phyloP scores from a whole-genome alignment of 2,113 vertebrate species.

The Macrotis lagotis region DNA sequence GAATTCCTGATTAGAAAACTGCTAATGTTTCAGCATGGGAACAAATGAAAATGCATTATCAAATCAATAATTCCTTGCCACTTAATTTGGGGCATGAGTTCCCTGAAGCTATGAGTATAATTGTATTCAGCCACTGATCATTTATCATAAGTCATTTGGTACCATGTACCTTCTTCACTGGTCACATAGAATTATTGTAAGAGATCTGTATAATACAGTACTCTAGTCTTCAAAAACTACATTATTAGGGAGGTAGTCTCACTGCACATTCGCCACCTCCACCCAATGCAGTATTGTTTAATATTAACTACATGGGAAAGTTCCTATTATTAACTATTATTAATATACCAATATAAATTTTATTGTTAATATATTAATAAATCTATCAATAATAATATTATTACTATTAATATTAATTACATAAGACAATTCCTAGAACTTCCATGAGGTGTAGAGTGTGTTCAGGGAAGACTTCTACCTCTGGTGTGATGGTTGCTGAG shows the following conservation, averaged over 20 bases:
- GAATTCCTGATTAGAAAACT: neutral
- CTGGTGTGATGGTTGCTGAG: too few relatives aligned
- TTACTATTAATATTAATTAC: too few relatives aligned
- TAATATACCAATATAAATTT: too few relatives aligned
- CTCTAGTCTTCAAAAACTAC: neutral
- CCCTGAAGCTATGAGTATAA: neutral
- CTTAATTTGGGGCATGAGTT: neutral
- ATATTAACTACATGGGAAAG: neutral
- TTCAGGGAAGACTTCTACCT: too few relatives aligned
- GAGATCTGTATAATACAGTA: too few relatives aligned
- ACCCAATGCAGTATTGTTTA: neutral
- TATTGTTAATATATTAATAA: too few relatives aligned
- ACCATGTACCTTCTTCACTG: neutral
- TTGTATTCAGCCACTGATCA: too few relatives aligned
- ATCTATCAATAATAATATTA: too few relatives aligned
- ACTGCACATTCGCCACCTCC: neutral
- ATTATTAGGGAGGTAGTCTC: neutral
- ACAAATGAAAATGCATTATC: neutral
- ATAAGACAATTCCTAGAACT: neutral
- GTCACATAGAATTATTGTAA: neutral
- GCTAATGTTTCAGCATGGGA: neutral
- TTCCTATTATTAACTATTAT: too few relatives aligned
- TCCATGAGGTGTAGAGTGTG: too few relatives aligned
- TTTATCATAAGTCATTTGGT: neutral
- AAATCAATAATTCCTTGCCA: neutral